phyloP scores from a whole-genome alignment of 92 coral and sea anemone genomes.

The Porites rus region DNA sequence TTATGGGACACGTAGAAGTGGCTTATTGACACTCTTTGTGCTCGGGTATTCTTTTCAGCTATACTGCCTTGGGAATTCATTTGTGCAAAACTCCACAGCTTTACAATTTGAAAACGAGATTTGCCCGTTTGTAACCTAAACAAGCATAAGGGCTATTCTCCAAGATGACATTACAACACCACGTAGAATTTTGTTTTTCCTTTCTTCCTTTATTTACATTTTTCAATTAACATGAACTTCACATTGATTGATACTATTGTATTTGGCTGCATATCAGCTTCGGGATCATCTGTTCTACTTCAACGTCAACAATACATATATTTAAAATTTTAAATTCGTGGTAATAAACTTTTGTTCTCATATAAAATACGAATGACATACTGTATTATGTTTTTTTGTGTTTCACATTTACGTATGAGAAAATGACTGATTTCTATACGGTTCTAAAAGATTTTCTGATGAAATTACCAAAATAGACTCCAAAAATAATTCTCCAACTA shows the following conservation, averaged over 20 bases:
- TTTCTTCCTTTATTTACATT: slow-evolving; percentile 39
- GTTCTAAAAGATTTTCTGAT: slow-evolving; percentile 45
- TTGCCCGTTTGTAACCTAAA: too few species aligned
- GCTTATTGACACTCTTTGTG: too few species aligned
- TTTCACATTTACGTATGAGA: slow-evolving; percentile 30
- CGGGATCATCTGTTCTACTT: slow-evolving; percentile 11
- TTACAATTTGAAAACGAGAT: too few species aligned
- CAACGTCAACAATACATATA: background rate
- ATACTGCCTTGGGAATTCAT: too few species aligned
- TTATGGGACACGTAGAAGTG: too few species aligned
- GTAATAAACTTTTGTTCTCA: slow-evolving; percentile 44
- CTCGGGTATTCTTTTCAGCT: too few species aligned
- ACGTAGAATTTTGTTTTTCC: background rate
- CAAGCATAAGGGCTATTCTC: background rate
- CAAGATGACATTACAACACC: background rate
- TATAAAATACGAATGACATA: slow-evolving; percentile 73
- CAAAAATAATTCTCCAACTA: slow-evolving; percentile 74
- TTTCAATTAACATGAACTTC: slow-evolving; percentile 27
- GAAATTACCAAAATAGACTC: slow-evolving; percentile 73
- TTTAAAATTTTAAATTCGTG: slow-evolving; percentile 17
- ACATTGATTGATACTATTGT: background rate
- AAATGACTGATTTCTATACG: slow-evolving; percentile 6
- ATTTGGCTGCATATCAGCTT: background rate
- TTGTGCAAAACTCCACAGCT: too few species aligned
- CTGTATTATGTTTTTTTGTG: slow-evolving; percentile 18